Conservation (phyloP, 2,797 vertebrate genomes). For the Urosaurus nigricauda region DNA sequence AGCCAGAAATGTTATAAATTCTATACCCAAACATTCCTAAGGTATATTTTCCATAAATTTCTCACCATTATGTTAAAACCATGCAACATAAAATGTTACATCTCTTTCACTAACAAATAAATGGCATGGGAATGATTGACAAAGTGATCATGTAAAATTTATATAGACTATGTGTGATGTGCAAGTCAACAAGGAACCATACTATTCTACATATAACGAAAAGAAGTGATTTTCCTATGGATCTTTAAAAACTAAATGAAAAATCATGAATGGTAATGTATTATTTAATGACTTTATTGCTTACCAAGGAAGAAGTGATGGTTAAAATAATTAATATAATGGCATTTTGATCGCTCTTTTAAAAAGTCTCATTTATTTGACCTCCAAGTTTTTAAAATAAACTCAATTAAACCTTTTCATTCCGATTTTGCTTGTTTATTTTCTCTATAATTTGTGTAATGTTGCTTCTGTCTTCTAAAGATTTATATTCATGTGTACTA, state of each 20-base stretch:
- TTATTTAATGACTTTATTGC: conserved; percentile 50
- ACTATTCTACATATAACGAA: conserved; percentile 34
- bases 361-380: not conserved
- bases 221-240: conserved; percentile 34
- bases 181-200: conserved; percentile 66
- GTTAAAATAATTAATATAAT: conserved; percentile 27
- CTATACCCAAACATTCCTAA: not conserved
- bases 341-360: not conserved
- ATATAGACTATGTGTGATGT: conserved; percentile 54
- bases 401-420: not conserved
- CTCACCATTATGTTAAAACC: not conserved
- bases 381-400: not conserved
- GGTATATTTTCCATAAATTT: not conserved
- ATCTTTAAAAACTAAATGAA: conserved; percentile 55
- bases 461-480: not conserved
- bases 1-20: not conserved
- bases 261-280: conserved; percentile 40
- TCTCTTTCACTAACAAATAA: conserved; percentile 43
- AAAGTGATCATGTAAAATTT: conserved; percentile 39
- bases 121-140: conserved; percentile 33
- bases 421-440: not conserved
- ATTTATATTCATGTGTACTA: conserved; percentile 31
- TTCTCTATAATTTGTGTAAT: not conserved
- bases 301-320: conserved; percentile 26
- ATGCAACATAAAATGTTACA: conserved; percentile 29